Evolutionary conservation across 2,888 invertebrate species (phyloP).

Genomic region (Platynereis dumerilii): DNA sequence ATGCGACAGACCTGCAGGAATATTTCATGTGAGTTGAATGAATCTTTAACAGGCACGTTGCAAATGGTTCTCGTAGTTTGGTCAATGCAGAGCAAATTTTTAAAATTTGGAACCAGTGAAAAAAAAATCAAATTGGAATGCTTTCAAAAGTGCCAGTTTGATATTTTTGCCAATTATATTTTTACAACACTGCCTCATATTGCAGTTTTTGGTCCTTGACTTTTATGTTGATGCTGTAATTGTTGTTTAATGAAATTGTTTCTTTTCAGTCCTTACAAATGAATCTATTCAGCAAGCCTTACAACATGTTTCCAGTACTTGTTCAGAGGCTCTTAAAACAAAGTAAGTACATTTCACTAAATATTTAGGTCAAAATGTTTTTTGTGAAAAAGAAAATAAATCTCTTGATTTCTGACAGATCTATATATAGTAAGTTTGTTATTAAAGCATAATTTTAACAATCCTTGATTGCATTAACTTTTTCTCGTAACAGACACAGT

Average conservation of each 20-base stretch:
- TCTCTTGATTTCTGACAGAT: too few species aligned
- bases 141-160: too few species aligned
- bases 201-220: too few species aligned
- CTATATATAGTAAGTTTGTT: too few species aligned
- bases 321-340: constrained; percentile 87
- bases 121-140: too few species aligned
- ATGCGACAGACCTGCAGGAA: constrained; percentile 71
- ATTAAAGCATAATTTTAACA: too few species aligned
- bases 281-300: constrained; percentile 91
- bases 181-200: too few species aligned
- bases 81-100: too few species aligned
- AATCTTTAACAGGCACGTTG: neutral
- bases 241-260: constrained; percentile 7
- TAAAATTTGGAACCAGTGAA: too few species aligned
- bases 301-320: constrained; percentile 84
- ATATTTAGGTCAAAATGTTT: neutral
- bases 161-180: too few species aligned
- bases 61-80: neutral
- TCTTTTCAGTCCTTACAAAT: constrained; percentile 80
- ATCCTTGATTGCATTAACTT: too few species aligned
- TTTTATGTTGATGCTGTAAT: too few species aligned
- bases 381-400: neutral
- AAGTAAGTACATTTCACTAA: constrained; percentile 71
- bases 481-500: constrained; percentile 70
- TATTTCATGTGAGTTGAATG: constrained; percentile 56